Evolutionary conservation across 1,140 invertebrate genomes (phyloP), one percentile per base, ranked within the genome.

Genomic region (Bradysia coprophila): DNA sequence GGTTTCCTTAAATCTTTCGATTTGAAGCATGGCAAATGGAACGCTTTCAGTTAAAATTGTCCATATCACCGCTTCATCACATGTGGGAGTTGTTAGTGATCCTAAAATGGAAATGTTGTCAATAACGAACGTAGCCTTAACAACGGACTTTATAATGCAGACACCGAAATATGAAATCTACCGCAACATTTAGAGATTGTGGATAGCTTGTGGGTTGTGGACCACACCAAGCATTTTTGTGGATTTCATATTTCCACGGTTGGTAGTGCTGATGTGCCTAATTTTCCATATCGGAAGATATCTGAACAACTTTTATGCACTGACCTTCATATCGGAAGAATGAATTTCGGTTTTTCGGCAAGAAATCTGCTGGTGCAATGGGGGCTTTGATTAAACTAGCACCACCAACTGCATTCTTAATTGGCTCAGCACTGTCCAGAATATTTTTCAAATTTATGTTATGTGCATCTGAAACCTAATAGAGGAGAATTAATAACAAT

Each of bases 11-110:
- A 68, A 67, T 21, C 53, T 42, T 40, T 63, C 50, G 4, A 66
- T 58, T 64, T 79, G 75, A 9, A 59, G 47, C 24, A 65, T 49
- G 0, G 73, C 73, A 23, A 83, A 67, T 1, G 65, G 62, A 19
- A 73, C 54, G 32, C 69, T 69, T 28, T 71, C 58, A 1, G 69
- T 64, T 42, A 83, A 67, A 3, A 87, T 63, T 5, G 76, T 78
- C 82, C 82, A 87, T 2, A 69, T 67, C 2, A 86, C 78, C 18
- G 68, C 65, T 52, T 85, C 79, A 33, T 69, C 67, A 47, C 82
- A 87, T 1, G 57, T 61, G 2, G 82, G 82, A 4, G 81, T 84
- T 2, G 82, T 86, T 31, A 86, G 57, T 0, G 80, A 83, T 2
- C 82, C n/a, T n/a, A n/a, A n/a, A n/a, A n/a, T n/a, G n/a, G n/a